Percentiles rank a stretch among this genome's conserved stretches.
phyloP scores from a whole-genome alignment of 2,888 invertebrate genomes.

The Leptinotarsa juncta region DNA sequence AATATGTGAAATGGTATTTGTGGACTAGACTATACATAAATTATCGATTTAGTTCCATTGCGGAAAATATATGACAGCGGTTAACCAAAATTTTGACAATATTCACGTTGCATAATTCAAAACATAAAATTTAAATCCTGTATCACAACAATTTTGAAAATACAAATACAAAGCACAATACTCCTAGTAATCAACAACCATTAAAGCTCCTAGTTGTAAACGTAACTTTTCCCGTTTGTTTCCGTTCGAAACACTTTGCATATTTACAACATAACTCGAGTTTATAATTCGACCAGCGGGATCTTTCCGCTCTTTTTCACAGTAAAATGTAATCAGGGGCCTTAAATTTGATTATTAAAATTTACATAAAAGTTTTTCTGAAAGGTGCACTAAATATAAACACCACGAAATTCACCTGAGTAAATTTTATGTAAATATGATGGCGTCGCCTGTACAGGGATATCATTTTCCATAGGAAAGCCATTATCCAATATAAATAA shows the following conservation, averaged over 20 bases:
- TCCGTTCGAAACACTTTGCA: slow-evolving; percentile 19
- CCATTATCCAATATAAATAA: too few species aligned
- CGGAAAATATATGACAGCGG: too few species aligned
- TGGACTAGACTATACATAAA: too few species aligned
- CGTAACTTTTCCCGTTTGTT: slow-evolving; percentile 20
- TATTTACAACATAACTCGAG: slow-evolving; percentile 13
- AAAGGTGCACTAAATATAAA: background rate
- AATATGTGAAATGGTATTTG: too few species aligned
- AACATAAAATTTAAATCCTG: background rate
- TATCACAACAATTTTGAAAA: background rate
- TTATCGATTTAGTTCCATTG: too few species aligned
- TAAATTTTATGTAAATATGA: background rate
- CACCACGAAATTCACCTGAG: background rate
- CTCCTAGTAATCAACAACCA: background rate
- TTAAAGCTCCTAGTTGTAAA: background rate
- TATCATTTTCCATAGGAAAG: background rate
- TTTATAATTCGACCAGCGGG: slow-evolving; percentile 5
- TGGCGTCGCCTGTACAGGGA: background rate
- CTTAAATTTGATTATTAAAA: background rate
- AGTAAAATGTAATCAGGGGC: background rate
- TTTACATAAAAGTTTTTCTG: background rate
- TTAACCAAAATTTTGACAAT: too few species aligned
- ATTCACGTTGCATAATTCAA: background rate
- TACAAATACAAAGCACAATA: background rate
- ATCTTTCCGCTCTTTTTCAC: background rate